Base-by-base conservation (phyloP, 2,888 invertebrate genomes). In the Raillietiella orientalis region DNA sequence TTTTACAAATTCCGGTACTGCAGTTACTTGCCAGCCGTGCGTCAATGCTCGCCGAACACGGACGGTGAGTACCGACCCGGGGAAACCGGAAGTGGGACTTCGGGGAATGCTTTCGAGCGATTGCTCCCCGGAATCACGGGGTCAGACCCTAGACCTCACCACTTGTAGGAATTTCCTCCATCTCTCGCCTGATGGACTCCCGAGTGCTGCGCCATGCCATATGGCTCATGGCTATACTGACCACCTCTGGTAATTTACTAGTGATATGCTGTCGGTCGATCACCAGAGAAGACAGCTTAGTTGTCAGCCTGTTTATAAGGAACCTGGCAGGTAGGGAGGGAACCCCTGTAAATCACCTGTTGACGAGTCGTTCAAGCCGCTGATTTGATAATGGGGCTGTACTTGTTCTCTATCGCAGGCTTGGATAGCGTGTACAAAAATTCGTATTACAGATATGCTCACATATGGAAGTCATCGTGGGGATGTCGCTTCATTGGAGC, bases 341-440 rank as follows among this genome's bases (percentile, higher is more conserved):
- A n/a, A 6, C 9, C 21, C 22, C 21, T 8, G 6, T n/a, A 19
- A 19, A 19, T 8, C n/a, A 6, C 19, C 19, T n/a, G n/a, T n/a
- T n/a, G n/a, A n/a, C n/a, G n/a, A n/a, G n/a, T n/a, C n/a, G n/a
- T n/a, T n/a, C n/a, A n/a, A 57, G 53, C 58, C 14, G 57, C 64
- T 8, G 65, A 65, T 38, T 47, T 62, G 35, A 40, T 65, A 24
- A 65, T 65, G 61, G 64, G 64, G 4, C 38, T 63, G 28, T 66
- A 66, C 41, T 44, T 66, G 31, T 37, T 58, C 21, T 50, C 56
- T 20, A 58, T 66, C 34, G 63, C 57, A 2, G 41, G 53, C 10
- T 54, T 58, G 35, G 65, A 66, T 38, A 39, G 48, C 19, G 49
- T 52, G 26, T 62, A 50, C 37, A 47, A 62, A 3, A 49, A 53